These are phyloP conservation scores for Anguilla anguilla DNA, from an alignment of 2,797 vertebrate genomes.

Conservation along the genomic window DNA sequence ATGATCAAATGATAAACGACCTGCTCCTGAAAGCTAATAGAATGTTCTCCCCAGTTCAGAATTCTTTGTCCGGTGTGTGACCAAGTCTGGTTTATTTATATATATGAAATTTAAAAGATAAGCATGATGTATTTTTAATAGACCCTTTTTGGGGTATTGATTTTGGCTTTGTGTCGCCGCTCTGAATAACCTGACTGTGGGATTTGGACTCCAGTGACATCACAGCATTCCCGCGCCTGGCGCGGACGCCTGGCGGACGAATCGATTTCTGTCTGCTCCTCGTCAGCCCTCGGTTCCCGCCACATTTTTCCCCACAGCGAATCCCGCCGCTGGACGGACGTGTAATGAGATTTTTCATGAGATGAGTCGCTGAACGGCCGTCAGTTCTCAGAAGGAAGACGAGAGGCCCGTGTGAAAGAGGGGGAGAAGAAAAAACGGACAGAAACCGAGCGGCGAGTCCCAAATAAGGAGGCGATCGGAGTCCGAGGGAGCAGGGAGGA, in stretches of 20 bases:
- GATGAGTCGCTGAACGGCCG: background rate
- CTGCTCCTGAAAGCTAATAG: background rate
- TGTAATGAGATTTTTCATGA: background rate
- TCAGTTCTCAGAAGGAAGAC: background rate
- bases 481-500: background rate
- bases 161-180: background rate
- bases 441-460: slow-evolving; percentile 18
- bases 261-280: background rate
- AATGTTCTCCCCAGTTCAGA: background rate
- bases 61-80: background rate
- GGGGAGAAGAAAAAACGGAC: background rate
- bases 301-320: background rate
- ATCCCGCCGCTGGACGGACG: background rate
- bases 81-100: background rate
- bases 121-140: background rate
- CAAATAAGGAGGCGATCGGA: slow-evolving; percentile 29
- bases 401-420: background rate
- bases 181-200: background rate
- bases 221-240: background rate
- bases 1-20: background rate
- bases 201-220: background rate
- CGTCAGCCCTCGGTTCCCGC: background rate
- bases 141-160: background rate
- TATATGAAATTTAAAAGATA: background rate
- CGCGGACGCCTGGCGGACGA: background rate